phyloP scores from a whole-genome alignment of 2,888 invertebrate genomes.

The Agapostemon virescens region DNA sequence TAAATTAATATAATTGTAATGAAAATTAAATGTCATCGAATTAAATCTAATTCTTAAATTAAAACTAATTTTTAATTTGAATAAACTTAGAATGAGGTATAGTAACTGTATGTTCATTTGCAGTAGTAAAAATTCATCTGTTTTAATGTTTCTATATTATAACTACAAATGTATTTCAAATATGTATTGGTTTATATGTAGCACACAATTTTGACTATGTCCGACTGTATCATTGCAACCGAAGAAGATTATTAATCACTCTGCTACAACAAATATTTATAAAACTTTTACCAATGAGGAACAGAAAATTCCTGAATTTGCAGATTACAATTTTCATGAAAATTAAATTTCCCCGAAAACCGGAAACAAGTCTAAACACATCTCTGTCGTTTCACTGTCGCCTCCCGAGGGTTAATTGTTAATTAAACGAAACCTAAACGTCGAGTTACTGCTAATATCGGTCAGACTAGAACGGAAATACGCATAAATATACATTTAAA shows the following conservation, averaged over 20 bases:
- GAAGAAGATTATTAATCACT: background rate
- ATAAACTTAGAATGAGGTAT: too few relatives aligned
- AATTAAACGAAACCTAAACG: constrained; percentile 30
- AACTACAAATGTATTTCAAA: background rate
- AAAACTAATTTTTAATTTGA: too few relatives aligned
- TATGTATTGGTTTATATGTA: too few relatives aligned
- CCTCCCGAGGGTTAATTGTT: background rate
- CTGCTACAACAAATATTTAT: background rate
- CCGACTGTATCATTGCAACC: background rate
- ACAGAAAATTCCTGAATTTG: background rate
- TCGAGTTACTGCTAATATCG: constrained; percentile 52
- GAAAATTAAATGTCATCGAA: too few relatives aligned
- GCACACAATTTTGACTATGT: background rate
- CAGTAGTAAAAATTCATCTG: too few relatives aligned
- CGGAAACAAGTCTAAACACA: too few relatives aligned
- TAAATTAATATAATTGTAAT: too few relatives aligned
- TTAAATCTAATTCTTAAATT: too few relatives aligned
- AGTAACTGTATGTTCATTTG: too few relatives aligned
- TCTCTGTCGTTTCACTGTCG: too few relatives aligned
- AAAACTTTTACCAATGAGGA: background rate
- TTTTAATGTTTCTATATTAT: too few relatives aligned
- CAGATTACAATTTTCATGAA: too few relatives aligned
- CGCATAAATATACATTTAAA: constrained; percentile 29
- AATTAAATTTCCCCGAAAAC: background rate
- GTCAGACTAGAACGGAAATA: constrained; percentile 61